Percentiles rank a stretch among this genome's conserved stretches.
Conservation (phyloP, 1,140 invertebrate genomes). For the Argopecten irradians region DNA sequence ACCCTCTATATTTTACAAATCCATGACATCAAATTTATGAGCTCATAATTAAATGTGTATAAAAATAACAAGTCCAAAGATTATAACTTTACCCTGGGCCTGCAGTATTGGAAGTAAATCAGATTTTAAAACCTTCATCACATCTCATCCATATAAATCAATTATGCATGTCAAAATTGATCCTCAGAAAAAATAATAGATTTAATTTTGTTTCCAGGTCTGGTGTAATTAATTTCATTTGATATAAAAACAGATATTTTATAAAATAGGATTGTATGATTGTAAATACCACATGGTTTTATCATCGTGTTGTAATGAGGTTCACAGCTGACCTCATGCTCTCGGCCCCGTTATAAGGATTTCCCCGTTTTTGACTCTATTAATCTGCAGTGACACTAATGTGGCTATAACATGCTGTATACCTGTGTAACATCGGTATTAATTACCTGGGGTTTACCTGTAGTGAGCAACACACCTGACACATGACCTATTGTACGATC, state of each 20-base stretch:
- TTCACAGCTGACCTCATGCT: constrained; percentile 20
- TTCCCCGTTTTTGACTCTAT: not conserved
- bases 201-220: not conserved
- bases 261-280: not conserved
- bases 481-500: not conserved
- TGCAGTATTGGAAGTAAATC: not conserved
- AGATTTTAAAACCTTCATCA: not conserved
- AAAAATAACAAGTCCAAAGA: not conserved
- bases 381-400: constrained; percentile 9
- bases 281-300: not conserved
- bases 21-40: not conserved
- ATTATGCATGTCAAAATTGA: not conserved
- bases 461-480: not conserved
- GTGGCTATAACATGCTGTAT: not conserved
- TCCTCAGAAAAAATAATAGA: not conserved
- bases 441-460: constrained; percentile 1
- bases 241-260: not conserved
- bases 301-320: not conserved
- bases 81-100: not conserved
- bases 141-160: not conserved
- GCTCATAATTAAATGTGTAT: not conserved
- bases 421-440: not conserved
- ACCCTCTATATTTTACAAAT: not conserved
- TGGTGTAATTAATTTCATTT: not conserved
- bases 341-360: not conserved